Conservation (phyloP, 2,797 vertebrate genomes). For the Enteromius treurensis region DNA sequence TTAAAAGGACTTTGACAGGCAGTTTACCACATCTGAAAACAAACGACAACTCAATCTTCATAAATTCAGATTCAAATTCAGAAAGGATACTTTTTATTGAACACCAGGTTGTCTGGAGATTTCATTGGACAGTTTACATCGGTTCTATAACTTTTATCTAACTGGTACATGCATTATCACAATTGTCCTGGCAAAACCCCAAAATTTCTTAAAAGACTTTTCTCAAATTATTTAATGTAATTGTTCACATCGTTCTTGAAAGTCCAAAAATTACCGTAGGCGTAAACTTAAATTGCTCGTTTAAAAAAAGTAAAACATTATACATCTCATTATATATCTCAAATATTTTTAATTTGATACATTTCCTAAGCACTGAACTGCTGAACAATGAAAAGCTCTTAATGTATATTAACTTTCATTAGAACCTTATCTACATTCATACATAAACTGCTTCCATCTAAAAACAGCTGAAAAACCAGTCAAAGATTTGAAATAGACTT, state of each 20-base stretch:
- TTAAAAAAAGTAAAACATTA: background rate
- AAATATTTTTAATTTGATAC: background rate
- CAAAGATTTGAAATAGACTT: constrained; percentile 4
- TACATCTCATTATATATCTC: background rate
- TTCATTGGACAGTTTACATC: background rate
- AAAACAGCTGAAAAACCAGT: background rate
- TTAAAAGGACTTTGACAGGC: background rate
- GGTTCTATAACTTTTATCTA: background rate
- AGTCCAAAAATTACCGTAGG: too few species aligned
- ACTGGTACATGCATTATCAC: background rate
- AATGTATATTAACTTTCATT: background rate
- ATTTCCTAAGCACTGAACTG: background rate
- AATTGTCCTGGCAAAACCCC: background rate
- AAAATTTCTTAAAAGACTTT: background rate
- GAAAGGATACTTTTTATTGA: background rate
- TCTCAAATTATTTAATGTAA: too few species aligned
- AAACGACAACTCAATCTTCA: background rate
- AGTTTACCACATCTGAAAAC: background rate
- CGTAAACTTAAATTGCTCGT: background rate
- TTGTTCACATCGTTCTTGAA: too few species aligned
- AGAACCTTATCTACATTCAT: background rate
- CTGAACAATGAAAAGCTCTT: background rate
- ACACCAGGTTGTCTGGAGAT: too few species aligned
- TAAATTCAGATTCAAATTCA: too few species aligned
- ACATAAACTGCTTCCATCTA: background rate